Base-by-base conservation (phyloP, 2,797 vertebrate species). In the Philypnodon macrostomus region DNA sequence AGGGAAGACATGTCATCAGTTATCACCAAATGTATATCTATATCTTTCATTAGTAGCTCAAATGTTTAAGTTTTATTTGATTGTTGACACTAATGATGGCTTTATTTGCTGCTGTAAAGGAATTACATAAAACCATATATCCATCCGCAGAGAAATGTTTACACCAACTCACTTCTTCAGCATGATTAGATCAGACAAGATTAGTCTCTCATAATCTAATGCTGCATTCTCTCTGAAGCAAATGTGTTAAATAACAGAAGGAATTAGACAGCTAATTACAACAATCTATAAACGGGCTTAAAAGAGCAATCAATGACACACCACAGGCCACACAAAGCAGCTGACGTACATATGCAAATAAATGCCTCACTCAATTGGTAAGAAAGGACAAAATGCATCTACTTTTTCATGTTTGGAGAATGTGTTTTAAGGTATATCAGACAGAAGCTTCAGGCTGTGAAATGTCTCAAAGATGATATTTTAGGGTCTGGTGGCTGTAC, bases 131-230 rank as follows among this genome's bases (percentile, higher is more conserved):
- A 2, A 14, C 4, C 2, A 15, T 8, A 14, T 33, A 5, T 7
- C n/a, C 12, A 5, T 4, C 12, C 27, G n/a, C 41, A 44, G 17
- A 63, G 47, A 58, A 69, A 64, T 27, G 54, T 66, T 65, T 66
- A 52, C 68, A 57, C 32, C 52, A 58, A 34, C 37, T 62, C 26
- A 46, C 31, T 48, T 8, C 31, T 10, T 23, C 0, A n/a, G 33
- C 17, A 1, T 56, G n/a, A 57, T 57, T 40, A 6, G 42, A 61
- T 67, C 12, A 62, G 33, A 39, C 33, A 13, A 15, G 48, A 52
- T 52, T 33, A 37, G 40, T 38, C 16, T 8, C 17, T 16, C 53
- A 19, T 7, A 8, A 38, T 45, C 51, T n/a, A 38, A n/a, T 2
- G 21, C 26, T 18, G 37, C 2, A 35, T 38, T 34, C 39, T 26